Base-by-base conservation (phyloP, 2,888 invertebrate genomes). In the Cacoxenus indagator region DNA sequence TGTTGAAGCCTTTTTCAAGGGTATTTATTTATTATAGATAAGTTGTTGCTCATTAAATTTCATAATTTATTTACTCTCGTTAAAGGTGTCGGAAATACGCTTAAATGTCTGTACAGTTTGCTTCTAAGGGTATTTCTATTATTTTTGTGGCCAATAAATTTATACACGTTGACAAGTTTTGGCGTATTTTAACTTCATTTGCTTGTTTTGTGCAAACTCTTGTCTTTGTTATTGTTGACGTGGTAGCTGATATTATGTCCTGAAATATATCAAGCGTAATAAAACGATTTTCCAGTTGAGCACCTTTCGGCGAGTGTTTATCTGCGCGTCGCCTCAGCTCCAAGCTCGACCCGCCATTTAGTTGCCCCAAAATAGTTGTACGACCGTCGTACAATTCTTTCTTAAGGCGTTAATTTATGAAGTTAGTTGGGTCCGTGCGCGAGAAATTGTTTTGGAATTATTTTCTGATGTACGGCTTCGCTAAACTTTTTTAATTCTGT, bases 221-320 rank as follows among this genome's bases (percentile, higher is more conserved):
- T 57, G 11, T 57, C 1, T 26, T 26, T 57, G 9, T 31, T n/a
- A 1, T 59, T 59, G 11, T 2, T 22, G 19, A 24, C 43, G 24
- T 43, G 29, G 31, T 1, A 31, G 9, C 14, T 17, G 3, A 6
- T 55, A 55, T 22, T 48, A 9, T 51, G 51, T 51, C 37, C 37
- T 51, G n/a, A 22, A 24, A 27, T 55, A 27, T 55, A 55, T 19
- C 48, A 45, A 43, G 61, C 61, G 61, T 43, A 62, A 24, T 26
- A 62, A 45, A 62, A 26, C 61, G 61, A 62, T 62, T 62, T 43
- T 62, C 61, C 45, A 62, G 43, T 62, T 62, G 22, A 61, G 24
- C 43, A 43, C 14, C 17, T 61, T 61, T 31, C 14, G 17, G 17
- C 26, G 14, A 55, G 26, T 4, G 19, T 55, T 55, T 55, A 55